Evolutionary conservation across 2,113 vertebrate genomes (phyloP).

Genomic region (Ariopsis seemanni): DNA sequence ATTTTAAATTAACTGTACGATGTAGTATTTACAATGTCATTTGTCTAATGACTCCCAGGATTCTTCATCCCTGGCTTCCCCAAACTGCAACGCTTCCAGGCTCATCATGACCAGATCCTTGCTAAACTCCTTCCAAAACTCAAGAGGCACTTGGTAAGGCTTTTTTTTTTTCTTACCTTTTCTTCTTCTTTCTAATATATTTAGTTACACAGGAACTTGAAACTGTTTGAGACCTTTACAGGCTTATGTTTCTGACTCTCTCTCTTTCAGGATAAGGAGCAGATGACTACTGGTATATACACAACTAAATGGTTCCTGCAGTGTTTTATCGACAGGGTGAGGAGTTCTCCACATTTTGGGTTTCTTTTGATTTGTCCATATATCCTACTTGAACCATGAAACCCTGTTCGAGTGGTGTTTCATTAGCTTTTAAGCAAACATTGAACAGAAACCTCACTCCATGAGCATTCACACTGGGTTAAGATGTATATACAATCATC

Average conservation of each 20-base stretch:
- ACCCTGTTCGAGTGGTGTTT: neutral
- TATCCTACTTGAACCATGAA: neutral
- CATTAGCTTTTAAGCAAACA: neutral
- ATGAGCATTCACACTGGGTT: neutral
- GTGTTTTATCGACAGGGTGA: slow-evolving; percentile 91
- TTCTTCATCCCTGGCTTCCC: slow-evolving; percentile 92
- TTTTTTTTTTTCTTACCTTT: no score
- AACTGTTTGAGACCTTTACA: neutral
- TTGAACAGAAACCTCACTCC: neutral
- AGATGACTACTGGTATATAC: slow-evolving; percentile 90
- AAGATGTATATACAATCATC: neutral
- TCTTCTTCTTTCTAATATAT: neutral
- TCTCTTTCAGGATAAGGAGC: slow-evolving; percentile 83
- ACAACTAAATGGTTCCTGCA: slow-evolving; percentile 96
- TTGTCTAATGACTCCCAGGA: slow-evolving; percentile 57
- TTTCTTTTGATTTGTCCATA: neutral
- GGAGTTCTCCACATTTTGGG: slow-evolving; percentile 48
- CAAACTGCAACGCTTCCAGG: slow-evolving; percentile 88
- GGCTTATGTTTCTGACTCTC: neutral
- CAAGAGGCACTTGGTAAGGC: slow-evolving; percentile 85
- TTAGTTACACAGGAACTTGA: neutral
- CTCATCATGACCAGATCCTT: slow-evolving; percentile 87
- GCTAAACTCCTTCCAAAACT: slow-evolving; percentile 86
- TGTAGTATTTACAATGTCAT: neutral
- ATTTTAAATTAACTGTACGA: neutral